A percentile compares a stretch with the other conserved stretches of the same genome.
Evolutionary conservation across 2,888 invertebrate genomes (phyloP).

Genomic region (Blomia tropicalis): DNA sequence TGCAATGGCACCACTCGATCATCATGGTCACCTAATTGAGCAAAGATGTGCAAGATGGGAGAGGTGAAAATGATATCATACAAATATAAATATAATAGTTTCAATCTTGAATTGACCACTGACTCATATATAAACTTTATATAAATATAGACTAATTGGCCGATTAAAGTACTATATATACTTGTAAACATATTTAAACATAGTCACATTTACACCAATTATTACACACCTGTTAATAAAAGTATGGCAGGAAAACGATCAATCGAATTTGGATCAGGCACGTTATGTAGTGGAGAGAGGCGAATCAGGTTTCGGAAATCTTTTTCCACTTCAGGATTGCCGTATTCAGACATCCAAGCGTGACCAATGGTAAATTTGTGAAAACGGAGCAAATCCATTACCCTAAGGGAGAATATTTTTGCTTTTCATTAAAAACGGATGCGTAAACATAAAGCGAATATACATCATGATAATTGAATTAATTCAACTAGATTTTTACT

Average conservation of each 20-base stretch:
- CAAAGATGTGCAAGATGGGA: no score
- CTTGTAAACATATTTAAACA: background rate
- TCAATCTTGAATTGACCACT: background rate
- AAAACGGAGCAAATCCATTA: constrained; percentile 90
- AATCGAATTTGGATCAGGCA: constrained; percentile 32
- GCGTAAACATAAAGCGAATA: no score
- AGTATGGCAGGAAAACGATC: constrained; percentile 74
- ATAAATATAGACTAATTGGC: background rate
- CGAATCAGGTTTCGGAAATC: constrained; percentile 48
- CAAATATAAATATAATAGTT: no score
- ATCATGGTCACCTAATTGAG: constrained; percentile 63
- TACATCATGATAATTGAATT: constrained; percentile 14
- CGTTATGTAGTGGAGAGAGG: constrained; percentile 82
- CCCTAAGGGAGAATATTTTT: constrained; percentile 44
- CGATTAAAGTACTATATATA: no score
- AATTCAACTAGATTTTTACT: no score
- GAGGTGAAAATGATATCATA: background rate
- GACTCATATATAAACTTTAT: background rate
- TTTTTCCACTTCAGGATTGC: constrained; percentile 59
- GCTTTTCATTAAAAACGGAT: constrained; percentile 29
- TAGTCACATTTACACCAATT: background rate
- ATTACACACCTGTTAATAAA: constrained; percentile 49
- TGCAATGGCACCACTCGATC: constrained; percentile 95
- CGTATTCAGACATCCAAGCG: constrained; percentile 92
- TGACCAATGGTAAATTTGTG: constrained; percentile 96